Conservation (phyloP, 2,888 invertebrate species). For the Athrips mouffetella region DNA sequence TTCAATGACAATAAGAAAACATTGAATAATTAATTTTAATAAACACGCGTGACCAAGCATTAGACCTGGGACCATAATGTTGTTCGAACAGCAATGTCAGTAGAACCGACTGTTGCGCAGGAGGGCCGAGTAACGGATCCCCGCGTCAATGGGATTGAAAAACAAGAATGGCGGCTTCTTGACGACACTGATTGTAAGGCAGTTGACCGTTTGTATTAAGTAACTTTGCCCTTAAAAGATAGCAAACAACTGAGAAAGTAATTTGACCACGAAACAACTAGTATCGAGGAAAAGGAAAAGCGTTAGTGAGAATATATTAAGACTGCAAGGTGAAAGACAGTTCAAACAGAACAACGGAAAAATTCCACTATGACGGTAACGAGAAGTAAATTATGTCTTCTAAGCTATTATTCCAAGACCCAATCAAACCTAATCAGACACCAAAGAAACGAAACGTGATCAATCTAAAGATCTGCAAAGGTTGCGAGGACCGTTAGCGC, state of each 20-base stretch:
- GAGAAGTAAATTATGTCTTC: no score
- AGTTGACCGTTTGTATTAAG: constrained; percentile 10
- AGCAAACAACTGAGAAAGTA: not conserved
- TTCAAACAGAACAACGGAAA: no score
- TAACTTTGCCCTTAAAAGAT: not conserved
- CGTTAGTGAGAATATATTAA: no score
- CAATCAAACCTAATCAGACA: not conserved
- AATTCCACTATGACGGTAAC: no score
- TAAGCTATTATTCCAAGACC: no score
- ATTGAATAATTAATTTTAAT: not conserved
- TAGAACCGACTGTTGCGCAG: constrained; percentile 13
- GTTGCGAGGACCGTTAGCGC: constrained; percentile 25
- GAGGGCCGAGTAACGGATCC: constrained; percentile 23
- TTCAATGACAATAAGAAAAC: not conserved
- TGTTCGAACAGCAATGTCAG: not conserved
- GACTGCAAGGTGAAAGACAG: no score
- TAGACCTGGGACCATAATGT: not conserved
- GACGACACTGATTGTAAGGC: constrained; percentile 29
- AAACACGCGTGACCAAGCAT: not conserved
- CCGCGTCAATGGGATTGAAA: constrained; percentile 53
- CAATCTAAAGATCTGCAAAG: no score
- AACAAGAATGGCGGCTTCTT: constrained; percentile 41
- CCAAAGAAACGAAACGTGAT: not conserved
- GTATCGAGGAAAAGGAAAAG: no score
- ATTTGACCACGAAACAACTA: no score